These are phyloP conservation scores for Okapia johnstoni DNA, from an alignment of 2,113 vertebrate species.

Conservation along the genomic window DNA sequence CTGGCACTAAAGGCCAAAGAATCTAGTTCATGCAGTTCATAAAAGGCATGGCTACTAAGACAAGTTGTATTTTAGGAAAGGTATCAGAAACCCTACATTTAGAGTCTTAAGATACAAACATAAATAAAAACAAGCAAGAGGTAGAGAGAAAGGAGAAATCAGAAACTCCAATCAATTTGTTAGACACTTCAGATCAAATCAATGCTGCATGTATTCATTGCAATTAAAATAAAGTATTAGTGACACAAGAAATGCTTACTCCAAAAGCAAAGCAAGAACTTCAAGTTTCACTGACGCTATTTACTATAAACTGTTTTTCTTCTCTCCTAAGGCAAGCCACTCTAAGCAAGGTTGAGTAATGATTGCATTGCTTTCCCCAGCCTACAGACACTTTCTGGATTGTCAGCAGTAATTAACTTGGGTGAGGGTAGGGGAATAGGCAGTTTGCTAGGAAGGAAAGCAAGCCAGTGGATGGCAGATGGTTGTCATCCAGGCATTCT, in stretches of 20 bases:
- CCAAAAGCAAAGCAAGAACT: background rate
- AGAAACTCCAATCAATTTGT: background rate
- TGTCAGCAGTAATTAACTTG: conserved; percentile 12
- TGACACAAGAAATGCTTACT: background rate
- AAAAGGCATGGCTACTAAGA: background rate
- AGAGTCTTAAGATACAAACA: background rate
- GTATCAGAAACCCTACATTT: background rate
- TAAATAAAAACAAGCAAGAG: background rate
- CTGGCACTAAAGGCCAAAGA: background rate
- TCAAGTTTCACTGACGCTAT: background rate
- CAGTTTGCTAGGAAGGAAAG: background rate
- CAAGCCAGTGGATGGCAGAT: background rate
- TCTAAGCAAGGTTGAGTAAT: background rate
- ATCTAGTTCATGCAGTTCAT: background rate
- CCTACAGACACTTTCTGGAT: background rate
- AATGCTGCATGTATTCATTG: background rate
- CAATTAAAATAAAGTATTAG: background rate
- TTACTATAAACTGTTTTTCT: background rate
- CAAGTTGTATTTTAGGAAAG: background rate
- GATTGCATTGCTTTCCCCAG: background rate
- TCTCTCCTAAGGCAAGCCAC: background rate
- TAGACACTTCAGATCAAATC: background rate
- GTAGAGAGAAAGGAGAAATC: background rate
- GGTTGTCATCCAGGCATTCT: background rate
- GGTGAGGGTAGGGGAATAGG: background rate